Conservation (phyloP, 1,140 invertebrate genomes). For the Galleria mellonella region DNA sequence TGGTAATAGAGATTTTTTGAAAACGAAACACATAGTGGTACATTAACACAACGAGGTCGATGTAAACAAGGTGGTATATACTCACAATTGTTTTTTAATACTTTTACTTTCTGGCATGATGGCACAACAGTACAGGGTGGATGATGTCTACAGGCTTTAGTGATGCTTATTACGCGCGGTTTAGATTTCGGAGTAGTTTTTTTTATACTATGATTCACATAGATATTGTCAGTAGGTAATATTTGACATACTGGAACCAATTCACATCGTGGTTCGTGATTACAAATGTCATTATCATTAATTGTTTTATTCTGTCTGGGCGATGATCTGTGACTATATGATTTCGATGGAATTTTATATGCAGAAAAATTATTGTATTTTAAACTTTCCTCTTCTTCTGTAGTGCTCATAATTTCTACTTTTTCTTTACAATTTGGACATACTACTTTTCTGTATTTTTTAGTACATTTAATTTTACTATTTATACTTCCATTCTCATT, state of each 20-base stretch:
- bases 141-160: constrained; percentile 58
- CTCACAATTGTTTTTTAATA: constrained; percentile 56
- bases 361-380: constrained; percentile 20
- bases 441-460: constrained; percentile 27
- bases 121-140: constrained; percentile 57
- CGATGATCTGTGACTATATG: constrained; percentile 5
- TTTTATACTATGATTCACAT: constrained; percentile 15
- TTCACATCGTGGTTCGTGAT: constrained; percentile 46
- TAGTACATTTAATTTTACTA: constrained; percentile 19
- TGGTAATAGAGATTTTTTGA: constrained; percentile 40
- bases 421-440: constrained; percentile 56
- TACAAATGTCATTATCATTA: constrained; percentile 29
- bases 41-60: constrained; percentile 53
- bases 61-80: constrained; percentile 52
- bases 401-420: constrained; percentile 33
- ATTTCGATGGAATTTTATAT: constrained; percentile 14
- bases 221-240: constrained; percentile 29
- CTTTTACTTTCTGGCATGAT: constrained; percentile 52
- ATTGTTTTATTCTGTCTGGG: neutral
- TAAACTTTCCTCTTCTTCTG: constrained; percentile 37
- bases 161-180: constrained; percentile 43
- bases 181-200: constrained; percentile 20
- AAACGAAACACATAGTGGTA: constrained; percentile 49
- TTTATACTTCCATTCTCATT: neutral
- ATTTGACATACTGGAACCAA: constrained; percentile 51